Percentiles rank a stretch among this genome's conserved stretches.
These are phyloP conservation scores for Mormyrus hasselquistii DNA, from an alignment of 2,797 vertebrate species.

Conservation along the genomic window DNA sequence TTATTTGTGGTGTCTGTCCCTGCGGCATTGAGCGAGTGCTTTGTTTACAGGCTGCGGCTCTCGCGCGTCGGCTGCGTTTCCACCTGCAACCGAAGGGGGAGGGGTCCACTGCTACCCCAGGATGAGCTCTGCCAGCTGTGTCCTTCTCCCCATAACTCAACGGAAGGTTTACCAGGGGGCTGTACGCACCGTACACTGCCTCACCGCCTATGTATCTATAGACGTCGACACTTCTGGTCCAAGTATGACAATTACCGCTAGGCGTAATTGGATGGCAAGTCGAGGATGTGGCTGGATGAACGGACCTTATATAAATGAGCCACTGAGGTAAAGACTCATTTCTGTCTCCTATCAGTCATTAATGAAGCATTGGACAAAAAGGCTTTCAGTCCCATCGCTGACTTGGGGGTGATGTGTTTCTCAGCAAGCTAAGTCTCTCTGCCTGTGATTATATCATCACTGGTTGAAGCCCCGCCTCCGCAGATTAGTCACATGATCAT, in stretches of 20 bases:
- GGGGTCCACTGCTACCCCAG: not conserved
- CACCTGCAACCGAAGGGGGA: not conserved
- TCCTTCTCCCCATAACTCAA: not conserved
- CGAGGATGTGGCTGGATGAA: not conserved
- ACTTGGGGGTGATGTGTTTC: not conserved
- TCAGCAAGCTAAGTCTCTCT: not conserved
- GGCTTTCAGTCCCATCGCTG: not conserved
- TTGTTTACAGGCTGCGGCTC: constrained; percentile 11
- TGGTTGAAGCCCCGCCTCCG: not conserved
- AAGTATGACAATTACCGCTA: not conserved
- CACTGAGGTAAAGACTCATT: not conserved
- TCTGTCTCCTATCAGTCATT: constrained; percentile 11
- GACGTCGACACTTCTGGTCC: not conserved
- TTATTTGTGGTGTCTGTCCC: not conserved
- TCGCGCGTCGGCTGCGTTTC: not conserved
- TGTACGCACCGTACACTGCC: not conserved
- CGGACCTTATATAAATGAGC: not conserved
- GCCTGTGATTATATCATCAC: not conserved
- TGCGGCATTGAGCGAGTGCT: not conserved
- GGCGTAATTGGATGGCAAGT: not conserved
- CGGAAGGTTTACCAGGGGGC: not conserved
- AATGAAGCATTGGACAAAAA: constrained; percentile 62
- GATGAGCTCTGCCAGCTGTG: not conserved
- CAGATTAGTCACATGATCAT: not conserved
- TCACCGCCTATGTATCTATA: not conserved